Evolutionary conservation across 2,888 invertebrate species (phyloP), one percentile per base, ranked within the genome.

Genomic region (Philonicus albiceps): DNA sequence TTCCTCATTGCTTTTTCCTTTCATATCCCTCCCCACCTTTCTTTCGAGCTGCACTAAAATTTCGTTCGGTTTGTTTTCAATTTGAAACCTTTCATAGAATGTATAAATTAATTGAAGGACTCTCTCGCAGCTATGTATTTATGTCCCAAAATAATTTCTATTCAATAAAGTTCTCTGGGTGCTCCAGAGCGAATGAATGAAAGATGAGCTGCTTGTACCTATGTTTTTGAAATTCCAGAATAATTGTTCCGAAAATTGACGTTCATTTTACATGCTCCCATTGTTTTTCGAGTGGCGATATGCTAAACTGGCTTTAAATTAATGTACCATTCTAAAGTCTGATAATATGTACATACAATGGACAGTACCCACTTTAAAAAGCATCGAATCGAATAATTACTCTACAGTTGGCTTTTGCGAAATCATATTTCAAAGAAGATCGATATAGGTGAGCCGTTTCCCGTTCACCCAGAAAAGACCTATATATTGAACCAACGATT

Each of bases 31-130:
- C 30, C 27, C 27, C 22, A 27, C 16, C 6, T n/a, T 27, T 37
- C 13, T 22, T 13, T 13, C 53, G 11, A 16, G 3, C 16, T 49
- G 81, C 27, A 31, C 22, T 16, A 27, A 55, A 16, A 16, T 55
- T 37, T 81, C 31, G 34, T 19, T 34, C 55, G 43, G 40, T 43
- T 76, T 37, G 27, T n/a, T 30, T 7, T 34, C 11, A 31, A 34
- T 31, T 19, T 81, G 64, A 49, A 5, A 34, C 34, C n/a, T 19
- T 34, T 81, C 31, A 27, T 55, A 55, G 37, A 64, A 34, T 81
- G 64, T 81, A 49, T 49, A 81, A 81, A 81, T 55, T 81, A 81
- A 81, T 81, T 55, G 81, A 34, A 81, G 55, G 64, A 49, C 31
- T 13, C 27, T 43, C 37, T 80, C 80, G 27, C 16, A 13, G 43